phyloP scores from a whole-genome alignment of 2,113 vertebrate species.

The Passer montanus region DNA sequence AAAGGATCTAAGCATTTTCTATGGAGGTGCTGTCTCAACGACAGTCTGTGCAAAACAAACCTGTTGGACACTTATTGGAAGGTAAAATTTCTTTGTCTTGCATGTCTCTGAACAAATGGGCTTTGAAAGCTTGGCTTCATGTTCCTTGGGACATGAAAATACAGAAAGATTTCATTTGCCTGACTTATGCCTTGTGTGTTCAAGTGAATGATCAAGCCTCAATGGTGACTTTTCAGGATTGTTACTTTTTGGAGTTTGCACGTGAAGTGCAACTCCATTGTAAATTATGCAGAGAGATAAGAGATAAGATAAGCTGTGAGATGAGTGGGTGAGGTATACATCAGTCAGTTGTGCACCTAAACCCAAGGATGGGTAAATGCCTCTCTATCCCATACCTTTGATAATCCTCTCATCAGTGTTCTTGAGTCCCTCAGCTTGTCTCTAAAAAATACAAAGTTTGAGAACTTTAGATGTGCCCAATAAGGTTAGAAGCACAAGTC shows the following conservation, averaged over 20 bases:
- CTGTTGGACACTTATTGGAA: slow-evolving; percentile 70
- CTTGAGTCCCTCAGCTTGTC: neutral
- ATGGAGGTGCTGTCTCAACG: slow-evolving; percentile 77
- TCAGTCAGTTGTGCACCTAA: neutral
- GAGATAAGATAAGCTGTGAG: neutral
- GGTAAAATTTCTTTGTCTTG: slow-evolving; percentile 59
- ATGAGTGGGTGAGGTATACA: neutral
- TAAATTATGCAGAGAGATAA: neutral
- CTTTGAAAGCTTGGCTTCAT: neutral
- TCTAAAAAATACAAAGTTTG: neutral
- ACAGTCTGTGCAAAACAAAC: slow-evolving; percentile 72
- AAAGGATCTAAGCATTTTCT: slow-evolving; percentile 82
- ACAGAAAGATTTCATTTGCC: neutral
- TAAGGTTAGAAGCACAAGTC: neutral
- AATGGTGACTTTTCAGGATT: neutral
- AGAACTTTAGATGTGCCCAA: neutral
- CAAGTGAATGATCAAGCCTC: neutral
- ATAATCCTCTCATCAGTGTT: neutral
- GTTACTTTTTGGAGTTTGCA: neutral
- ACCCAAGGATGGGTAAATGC: neutral
- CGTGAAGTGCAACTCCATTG: neutral
- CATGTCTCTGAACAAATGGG: neutral
- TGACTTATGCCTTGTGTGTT: neutral
- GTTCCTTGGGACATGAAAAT: neutral
- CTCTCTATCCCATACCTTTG: neutral